Conservation (phyloP, 2,797 vertebrate species). For the Graptemys geographica region DNA sequence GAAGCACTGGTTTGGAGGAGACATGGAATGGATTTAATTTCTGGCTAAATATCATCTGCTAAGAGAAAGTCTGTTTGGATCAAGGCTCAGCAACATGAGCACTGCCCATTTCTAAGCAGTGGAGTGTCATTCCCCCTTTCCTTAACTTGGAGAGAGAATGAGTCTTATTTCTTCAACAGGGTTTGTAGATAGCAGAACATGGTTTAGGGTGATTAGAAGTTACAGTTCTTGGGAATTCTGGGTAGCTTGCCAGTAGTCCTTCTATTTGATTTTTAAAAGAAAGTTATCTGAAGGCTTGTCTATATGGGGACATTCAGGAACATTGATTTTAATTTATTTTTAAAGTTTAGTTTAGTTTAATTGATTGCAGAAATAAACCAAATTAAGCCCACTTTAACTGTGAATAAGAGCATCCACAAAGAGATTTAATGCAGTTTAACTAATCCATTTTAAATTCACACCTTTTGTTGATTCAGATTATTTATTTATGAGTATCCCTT, state of each 20-base stretch:
- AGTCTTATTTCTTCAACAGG: neutral
- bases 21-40: neutral
- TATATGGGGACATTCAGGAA: too few species aligned
- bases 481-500: too few species aligned
- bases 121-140: neutral
- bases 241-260: neutral
- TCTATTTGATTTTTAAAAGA: neutral
- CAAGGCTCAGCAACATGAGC: neutral
- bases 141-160: neutral
- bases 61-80: neutral
- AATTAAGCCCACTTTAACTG: too few species aligned
- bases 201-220: neutral
- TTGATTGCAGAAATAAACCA: too few species aligned
- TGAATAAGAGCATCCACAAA: too few species aligned
- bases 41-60: neutral
- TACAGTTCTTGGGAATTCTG: neutral
- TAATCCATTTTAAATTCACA: too few species aligned
- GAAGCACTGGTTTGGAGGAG: neutral
- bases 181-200: neutral
- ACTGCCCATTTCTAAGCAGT: neutral
- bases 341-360: too few species aligned
- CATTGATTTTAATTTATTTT: too few species aligned
- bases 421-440: too few species aligned
- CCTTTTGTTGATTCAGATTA: too few species aligned
- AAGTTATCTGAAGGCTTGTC: neutral